Base-by-base conservation (phyloP, 64 coral and sea anemone genomes). In the Montipora sp. region DNA sequence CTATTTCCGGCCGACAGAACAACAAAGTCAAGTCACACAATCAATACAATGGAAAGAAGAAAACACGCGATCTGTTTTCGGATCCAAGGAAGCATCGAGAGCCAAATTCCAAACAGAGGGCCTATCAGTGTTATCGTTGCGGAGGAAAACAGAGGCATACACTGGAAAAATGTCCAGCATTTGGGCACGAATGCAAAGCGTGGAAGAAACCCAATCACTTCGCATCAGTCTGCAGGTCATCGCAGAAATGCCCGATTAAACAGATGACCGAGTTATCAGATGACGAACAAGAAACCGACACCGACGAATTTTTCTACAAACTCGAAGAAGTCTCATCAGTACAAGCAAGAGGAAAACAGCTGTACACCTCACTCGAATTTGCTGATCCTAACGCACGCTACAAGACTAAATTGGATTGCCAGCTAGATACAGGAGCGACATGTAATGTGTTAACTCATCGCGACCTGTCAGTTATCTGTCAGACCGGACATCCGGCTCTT, bases 361-460 rank as follows among this genome's bases (percentile, higher is more conserved):
- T 88, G 18, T 75, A 55, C 51, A 75, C 46, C 16, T 47, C 47
- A 47, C 71, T 88, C 49, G 85, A 88, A 58, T 88, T 89, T 50
- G 57, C 58, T 3, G 57, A 89, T 61, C 16, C 19, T 36, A 11
- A 77, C 14, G 47, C 69, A 0, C 10, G 73, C 15, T 88, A 88
- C 24, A 70, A 23, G 67, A 89, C 66, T 1, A 79, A 80, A 47
- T 23, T 87, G 47, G 83, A 87, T 45, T 93, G 91, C 36, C 91
- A 93, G 80, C 23, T 88, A n/a, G 77, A 93, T 61, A 93, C 59
- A 21, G 83, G 91, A 22, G 82, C 83, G 3, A 93, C 91, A n/a
- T 93, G 91, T 36, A 88, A 93, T 59, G 76, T 93, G 5, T 14
- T 93, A 43, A 78, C 73, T 49, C 27, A 87, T 78, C 72, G 73